Percentiles rank a stretch among this genome's conserved stretches.
phyloP scores from a whole-genome alignment of 2,113 vertebrate species.

The Hippocampus mohnikei region DNA sequence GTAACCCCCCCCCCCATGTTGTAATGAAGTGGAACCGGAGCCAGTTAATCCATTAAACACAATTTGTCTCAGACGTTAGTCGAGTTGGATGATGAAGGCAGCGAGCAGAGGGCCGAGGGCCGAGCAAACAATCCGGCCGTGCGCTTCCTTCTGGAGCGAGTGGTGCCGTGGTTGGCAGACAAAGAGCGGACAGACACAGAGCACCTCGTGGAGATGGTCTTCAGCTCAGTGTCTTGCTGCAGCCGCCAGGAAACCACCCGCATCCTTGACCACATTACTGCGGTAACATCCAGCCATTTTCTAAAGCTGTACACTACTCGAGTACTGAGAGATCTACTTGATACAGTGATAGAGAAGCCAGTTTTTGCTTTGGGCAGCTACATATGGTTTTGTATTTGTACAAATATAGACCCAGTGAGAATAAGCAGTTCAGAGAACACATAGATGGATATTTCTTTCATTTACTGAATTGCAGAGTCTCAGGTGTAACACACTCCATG shows the following conservation, averaged over 20 bases:
- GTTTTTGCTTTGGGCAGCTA: too few species aligned
- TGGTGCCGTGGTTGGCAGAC: conserved; percentile 83
- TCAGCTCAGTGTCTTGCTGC: conserved; percentile 86
- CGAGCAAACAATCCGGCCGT: conserved; percentile 74
- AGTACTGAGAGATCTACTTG: too few species aligned
- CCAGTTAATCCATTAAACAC: background rate
- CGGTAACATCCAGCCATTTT: conserved; percentile 62
- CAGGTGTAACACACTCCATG: background rate
- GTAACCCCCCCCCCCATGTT: conserved; percentile 4
- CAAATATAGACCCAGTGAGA: background rate
- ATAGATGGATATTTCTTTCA: background rate
- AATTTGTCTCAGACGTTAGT: conserved; percentile 68
- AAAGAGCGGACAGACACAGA: conserved; percentile 70
- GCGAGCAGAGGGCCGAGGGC: conserved; percentile 8
- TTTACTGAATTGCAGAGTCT: background rate
- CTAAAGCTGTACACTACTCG: background rate
- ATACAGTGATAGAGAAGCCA: too few species aligned
- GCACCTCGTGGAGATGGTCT: conserved; percentile 89
- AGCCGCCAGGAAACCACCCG: conserved; percentile 74
- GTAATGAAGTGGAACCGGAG: background rate
- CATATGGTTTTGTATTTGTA: too few species aligned
- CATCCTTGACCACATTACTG: conserved; percentile 82
- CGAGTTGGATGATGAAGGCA: conserved; percentile 50
- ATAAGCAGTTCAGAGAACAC: background rate
- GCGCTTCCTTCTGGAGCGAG: conserved; percentile 79